phyloP scores from a whole-genome alignment of 2,888 invertebrate genomes.

The Chalcosyrphus nemorum region DNA sequence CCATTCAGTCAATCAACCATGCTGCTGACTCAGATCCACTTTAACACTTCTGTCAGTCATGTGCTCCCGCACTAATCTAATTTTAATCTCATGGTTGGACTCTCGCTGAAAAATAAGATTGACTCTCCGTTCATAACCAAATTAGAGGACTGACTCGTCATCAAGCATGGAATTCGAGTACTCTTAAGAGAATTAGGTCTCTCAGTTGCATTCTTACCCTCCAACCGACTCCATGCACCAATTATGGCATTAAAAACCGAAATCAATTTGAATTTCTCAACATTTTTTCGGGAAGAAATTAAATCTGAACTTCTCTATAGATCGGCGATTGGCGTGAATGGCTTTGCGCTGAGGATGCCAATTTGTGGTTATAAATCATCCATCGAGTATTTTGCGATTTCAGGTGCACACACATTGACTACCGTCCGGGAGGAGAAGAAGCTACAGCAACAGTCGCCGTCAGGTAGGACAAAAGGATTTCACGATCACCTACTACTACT shows the following conservation, averaged over 20 bases:
- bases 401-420: constrained; percentile 61
- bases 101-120: neutral
- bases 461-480: constrained; percentile 58
- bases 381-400: constrained; percentile 62
- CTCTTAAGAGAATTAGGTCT: constrained; percentile 21
- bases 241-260: constrained; percentile 54
- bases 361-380: constrained; percentile 69
- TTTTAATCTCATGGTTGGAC: neutral
- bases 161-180: neutral
- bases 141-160: constrained; percentile 11
- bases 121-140: neutral
- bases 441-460: neutral
- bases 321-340: neutral
- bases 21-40: neutral
- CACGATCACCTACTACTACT: constrained; percentile 36
- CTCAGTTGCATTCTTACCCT: neutral
- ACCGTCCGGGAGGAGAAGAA: constrained; percentile 23
- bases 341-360: constrained; percentile 49
- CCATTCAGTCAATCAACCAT: neutral
- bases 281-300: neutral
- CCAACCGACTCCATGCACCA: constrained; percentile 7
- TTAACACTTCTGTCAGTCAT: neutral
- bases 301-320: neutral
- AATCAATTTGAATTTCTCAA: constrained; percentile 54
- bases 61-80: neutral